A percentile compares a stretch with the other conserved stretches of the same genome.
Evolutionary conservation across 1,140 invertebrate genomes (phyloP).

Genomic region (Lordiphosa stackelbergi): DNA sequence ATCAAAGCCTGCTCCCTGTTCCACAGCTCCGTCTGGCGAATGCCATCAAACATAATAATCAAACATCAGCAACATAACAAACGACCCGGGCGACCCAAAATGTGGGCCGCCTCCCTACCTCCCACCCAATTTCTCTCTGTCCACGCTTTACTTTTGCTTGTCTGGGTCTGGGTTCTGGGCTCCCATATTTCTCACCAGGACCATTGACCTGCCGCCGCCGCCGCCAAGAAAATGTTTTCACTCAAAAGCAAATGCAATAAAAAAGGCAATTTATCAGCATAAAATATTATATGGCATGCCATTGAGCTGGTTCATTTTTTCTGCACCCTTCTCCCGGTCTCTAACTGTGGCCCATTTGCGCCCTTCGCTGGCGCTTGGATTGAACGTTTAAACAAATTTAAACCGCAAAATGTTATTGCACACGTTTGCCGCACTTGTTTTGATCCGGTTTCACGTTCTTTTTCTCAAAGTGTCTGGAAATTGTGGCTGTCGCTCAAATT

Average conservation of each 20-base stretch:
- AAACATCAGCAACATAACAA: constrained; percentile 75
- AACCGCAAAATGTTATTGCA: constrained; percentile 48
- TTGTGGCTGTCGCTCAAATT: constrained; percentile 61
- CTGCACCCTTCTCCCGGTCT: neutral
- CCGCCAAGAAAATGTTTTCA: constrained; percentile 69
- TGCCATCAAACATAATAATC: constrained; percentile 75
- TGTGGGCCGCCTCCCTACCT: constrained; percentile 32
- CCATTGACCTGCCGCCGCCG: constrained; percentile 51
- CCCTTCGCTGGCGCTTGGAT: constrained; percentile 15
- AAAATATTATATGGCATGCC: constrained; percentile 75
- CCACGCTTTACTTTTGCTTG: constrained; percentile 4
- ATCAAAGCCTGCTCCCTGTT: constrained; percentile 46
- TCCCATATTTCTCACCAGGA: constrained; percentile 56
- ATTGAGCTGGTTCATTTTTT: constrained; percentile 71
- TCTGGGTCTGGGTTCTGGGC: constrained; percentile 19
- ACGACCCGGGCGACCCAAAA: constrained; percentile 62
- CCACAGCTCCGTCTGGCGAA: constrained; percentile 34
- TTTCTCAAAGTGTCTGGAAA: constrained; percentile 36
- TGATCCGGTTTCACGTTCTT: constrained; percentile 16
- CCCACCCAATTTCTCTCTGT: constrained; percentile 26
- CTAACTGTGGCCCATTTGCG: constrained; percentile 54
- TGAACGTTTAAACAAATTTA: constrained; percentile 49
- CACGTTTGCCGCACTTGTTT: constrained; percentile 12
- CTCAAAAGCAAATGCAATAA: constrained; percentile 75
- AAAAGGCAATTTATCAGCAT: constrained; percentile 75